Evolutionary conservation across 2,113 vertebrate species (phyloP), one percentile per base, ranked within the genome.

Genomic region (Barnardius zonarius): DNA sequence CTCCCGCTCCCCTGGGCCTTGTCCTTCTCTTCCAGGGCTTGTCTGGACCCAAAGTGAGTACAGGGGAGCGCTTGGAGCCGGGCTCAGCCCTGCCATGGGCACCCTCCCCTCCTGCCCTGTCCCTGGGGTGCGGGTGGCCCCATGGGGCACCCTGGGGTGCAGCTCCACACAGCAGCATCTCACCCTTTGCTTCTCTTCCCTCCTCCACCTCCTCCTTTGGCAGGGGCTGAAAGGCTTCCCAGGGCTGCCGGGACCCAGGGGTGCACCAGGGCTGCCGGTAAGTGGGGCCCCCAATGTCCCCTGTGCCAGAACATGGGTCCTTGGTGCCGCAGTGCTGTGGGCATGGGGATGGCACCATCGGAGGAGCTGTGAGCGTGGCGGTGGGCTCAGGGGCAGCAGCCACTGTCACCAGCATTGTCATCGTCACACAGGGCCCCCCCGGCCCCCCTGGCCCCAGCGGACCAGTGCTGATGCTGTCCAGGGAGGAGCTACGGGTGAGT

Each of bases 211-310:
- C 17, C 0, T 80, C 79, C 93, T 80, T 55, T 5, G 51, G 49
- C 95, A 99, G 99, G 99, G 99, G 31, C 98, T 97, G 23, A 98
- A 99, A 97, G 99, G 99, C 41, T 98, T 98, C 88, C 97, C 95
- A 3, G 99, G 99, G 64, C 95, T 88, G 16, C 96, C 98, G 9
- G 99, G 99, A 63, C 83, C 95, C 48, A 88, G 96, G 61, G 99
- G 99, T 33, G 88, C 33, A 1, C 97, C 74, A 0, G 99, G 99
- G 9, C 59, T 95, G 17, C 98, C 98, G 13, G 99, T 99, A 90
- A 98, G 98, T 88, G 8, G 17, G 33, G 28, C 39, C 3, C 0
- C 49, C 10, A 0, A 5, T 0, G 0, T 17, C 72, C 39, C 59
- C 28, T 1, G 0, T 18, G 54, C 44, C 75, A 41, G n/a, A 70